phyloP scores from a whole-genome alignment of 2,888 invertebrate genomes.

The Blastobasis lacticolella region DNA sequence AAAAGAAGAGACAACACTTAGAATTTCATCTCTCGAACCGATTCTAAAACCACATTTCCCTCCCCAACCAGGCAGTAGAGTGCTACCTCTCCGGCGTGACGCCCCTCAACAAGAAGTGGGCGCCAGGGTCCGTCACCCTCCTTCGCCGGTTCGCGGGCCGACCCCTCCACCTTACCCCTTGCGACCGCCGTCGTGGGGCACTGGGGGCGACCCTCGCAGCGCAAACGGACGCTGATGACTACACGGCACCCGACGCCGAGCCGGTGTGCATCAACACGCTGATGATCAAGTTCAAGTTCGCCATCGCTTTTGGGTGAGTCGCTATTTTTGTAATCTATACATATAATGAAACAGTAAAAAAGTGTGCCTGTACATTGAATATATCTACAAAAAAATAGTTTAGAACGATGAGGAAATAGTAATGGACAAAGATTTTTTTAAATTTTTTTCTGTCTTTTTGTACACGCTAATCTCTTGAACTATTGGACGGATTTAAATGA shows the following conservation, averaged over 20 bases:
- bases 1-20: too few species aligned
- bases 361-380: too few species aligned
- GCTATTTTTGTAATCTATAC: too few species aligned
- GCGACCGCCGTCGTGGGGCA: conserved; percentile 38
- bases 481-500: too few species aligned
- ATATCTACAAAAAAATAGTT: too few species aligned
- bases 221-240: conserved; percentile 30
- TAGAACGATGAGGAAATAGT: too few species aligned
- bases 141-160: conserved; percentile 33
- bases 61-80: conserved; percentile 40
- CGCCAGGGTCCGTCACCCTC: conserved; percentile 38
- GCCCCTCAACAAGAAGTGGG: conserved; percentile 54
- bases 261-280: conserved; percentile 46
- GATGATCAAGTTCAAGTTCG: conserved; percentile 57
- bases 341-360: too few species aligned
- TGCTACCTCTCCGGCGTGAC: conserved; percentile 58
- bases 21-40: too few species aligned
- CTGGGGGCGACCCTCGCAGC: conserved; percentile 49
- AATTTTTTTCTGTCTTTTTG: too few species aligned
- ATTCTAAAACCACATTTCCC: too few species aligned
- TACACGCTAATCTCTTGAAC: too few species aligned
- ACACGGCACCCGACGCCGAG: not conserved
- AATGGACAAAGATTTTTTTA: too few species aligned
- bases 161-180: conserved; percentile 41
- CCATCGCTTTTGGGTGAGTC: conserved; percentile 51